Evolutionary conservation across 2,797 vertebrate genomes (phyloP).

Genomic region (Eremophila alpestris): DNA sequence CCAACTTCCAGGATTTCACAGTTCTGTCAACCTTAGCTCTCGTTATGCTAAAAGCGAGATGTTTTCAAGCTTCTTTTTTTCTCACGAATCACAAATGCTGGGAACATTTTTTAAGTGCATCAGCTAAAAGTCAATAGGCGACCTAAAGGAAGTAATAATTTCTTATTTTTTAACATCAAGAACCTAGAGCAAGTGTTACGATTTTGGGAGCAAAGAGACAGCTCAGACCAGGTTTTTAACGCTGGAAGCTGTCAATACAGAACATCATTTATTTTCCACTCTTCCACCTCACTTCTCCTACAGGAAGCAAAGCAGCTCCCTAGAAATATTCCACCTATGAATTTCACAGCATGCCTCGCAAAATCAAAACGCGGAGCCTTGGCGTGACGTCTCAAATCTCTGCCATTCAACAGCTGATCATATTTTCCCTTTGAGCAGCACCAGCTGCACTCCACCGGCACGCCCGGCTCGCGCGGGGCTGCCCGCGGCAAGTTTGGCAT

Average conservation of each 20-base stretch:
- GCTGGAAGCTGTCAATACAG: not conserved
- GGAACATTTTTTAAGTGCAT: not conserved
- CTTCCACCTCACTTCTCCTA: not conserved
- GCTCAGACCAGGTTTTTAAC: not conserved
- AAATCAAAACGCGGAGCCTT: not conserved
- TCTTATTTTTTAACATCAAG: not conserved
- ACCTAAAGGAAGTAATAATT: not conserved
- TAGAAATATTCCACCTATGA: not conserved
- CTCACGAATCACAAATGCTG: not conserved
- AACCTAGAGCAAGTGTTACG: not conserved
- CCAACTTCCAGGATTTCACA: not conserved
- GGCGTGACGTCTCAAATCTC: not conserved
- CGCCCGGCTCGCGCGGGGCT: rapidly evolving
- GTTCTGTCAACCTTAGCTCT: slow-evolving; percentile 34
- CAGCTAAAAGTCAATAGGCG: not conserved
- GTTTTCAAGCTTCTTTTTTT: not conserved
- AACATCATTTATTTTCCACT: not conserved
- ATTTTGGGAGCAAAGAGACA: not conserved
- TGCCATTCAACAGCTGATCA: not conserved
- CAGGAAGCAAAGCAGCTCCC: not conserved
- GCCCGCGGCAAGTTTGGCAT: not conserved
- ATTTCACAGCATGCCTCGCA: not conserved
- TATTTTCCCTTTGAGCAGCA: not conserved
- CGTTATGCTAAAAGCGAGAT: not conserved
- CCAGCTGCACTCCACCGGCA: not conserved